These are phyloP conservation scores for Patella caerulea DNA, from an alignment of 2,888 invertebrate genomes.

Conservation along the genomic window DNA sequence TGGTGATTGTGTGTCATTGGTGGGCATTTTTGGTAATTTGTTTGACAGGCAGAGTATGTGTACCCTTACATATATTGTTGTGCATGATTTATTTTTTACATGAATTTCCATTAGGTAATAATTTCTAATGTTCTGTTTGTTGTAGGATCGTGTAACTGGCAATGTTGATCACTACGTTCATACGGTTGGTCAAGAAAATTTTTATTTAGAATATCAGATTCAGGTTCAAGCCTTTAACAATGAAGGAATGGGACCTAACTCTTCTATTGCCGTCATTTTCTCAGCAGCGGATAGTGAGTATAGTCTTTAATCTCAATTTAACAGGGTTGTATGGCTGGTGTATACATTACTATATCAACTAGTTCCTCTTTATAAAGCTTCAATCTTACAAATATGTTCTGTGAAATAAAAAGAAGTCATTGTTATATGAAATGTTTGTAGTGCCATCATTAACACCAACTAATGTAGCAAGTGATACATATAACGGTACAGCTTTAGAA, in stretches of 20 bases:
- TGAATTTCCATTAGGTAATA: no score
- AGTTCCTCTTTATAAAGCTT: no score
- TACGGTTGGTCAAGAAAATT: slow-evolving; percentile 64
- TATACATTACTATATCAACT: no score
- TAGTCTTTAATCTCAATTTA: neutral
- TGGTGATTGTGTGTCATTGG: no score
- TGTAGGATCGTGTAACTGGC: slow-evolving; percentile 8
- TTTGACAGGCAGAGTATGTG: no score
- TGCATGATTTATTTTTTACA: no score
- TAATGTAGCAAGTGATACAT: slow-evolving; percentile 82
- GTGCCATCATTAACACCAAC: slow-evolving; percentile 82
- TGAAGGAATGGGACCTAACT: slow-evolving; percentile 86
- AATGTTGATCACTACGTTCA: slow-evolving; percentile 38
- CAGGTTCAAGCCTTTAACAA: slow-evolving; percentile 64
- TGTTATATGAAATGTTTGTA: slow-evolving; percentile 38
- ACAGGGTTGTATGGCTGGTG: no score
- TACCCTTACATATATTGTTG: no score
- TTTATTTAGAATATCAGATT: slow-evolving; percentile 69
- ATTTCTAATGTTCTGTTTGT: no score
- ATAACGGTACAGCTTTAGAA: slow-evolving; percentile 92
- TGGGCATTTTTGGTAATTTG: no score
- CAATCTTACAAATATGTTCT: no score
- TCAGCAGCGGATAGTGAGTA: slow-evolving; percentile 62
- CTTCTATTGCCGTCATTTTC: slow-evolving; percentile 77
- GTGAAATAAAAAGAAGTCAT: no score